These are phyloP conservation scores for Cliona cf. orientalis DNA, from an alignment of 37 sponge, comb jelly and placozoan genomes.

Conservation along the genomic window DNA sequence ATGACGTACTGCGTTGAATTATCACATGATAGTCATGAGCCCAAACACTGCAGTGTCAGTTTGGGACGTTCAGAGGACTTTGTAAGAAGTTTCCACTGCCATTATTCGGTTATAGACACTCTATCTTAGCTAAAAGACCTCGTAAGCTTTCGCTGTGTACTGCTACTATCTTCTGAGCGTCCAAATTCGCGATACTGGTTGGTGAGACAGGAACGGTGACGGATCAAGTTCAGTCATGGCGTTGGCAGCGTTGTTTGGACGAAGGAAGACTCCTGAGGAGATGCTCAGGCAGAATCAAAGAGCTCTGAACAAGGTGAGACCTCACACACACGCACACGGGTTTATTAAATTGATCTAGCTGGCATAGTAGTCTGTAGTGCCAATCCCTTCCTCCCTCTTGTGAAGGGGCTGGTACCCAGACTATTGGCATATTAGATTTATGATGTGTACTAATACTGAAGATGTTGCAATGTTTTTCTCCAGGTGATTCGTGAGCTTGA, in stretches of 20 bases:
- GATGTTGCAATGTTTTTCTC: background rate
- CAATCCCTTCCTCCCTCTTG: background rate
- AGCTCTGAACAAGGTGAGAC: conserved; percentile 92
- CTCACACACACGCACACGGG: too few relatives aligned
- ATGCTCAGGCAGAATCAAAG: conserved; percentile 95
- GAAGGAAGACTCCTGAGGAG: conserved; percentile 81
- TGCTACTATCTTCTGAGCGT: too few relatives aligned
- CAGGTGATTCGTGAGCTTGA: conserved; percentile 90
- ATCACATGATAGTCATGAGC: background rate
- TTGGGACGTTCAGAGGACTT: too few relatives aligned
- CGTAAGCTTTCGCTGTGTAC: too few relatives aligned
- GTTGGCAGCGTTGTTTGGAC: conserved; percentile 49
- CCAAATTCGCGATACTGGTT: too few relatives aligned
- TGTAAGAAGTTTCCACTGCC: too few relatives aligned
- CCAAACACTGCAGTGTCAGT: background rate
- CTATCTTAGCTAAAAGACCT: too few relatives aligned
- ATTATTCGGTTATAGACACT: too few relatives aligned
- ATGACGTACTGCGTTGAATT: background rate
- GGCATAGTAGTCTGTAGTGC: too few relatives aligned
- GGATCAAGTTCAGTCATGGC: too few relatives aligned
- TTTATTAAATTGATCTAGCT: too few relatives aligned
- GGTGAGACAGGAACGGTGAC: too few relatives aligned
- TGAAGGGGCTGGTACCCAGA: background rate
- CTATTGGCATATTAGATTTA: background rate
- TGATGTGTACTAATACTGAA: background rate